Evolutionary conservation across 2,113 vertebrate genomes (phyloP).

Genomic region (Neogobius melanostomus): DNA sequence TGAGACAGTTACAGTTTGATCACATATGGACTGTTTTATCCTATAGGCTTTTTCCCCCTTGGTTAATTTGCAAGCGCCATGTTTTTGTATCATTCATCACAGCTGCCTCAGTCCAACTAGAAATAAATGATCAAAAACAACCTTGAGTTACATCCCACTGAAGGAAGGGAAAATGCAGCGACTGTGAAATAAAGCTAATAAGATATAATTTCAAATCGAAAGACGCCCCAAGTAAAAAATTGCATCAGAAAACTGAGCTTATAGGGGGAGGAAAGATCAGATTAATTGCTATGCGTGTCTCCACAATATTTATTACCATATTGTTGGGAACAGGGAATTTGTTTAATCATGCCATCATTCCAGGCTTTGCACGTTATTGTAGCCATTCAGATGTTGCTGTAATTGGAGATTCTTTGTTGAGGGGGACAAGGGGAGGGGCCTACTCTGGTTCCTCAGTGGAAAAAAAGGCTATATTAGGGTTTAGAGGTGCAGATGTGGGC

Average conservation of each 20-base stretch:
- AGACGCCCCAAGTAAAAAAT: constrained; percentile 24
- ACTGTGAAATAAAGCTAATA: constrained; percentile 30
- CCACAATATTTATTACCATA: not conserved
- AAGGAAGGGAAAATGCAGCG: constrained; percentile 33
- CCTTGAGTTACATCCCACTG: constrained; percentile 33
- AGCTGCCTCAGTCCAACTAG: constrained; percentile 5
- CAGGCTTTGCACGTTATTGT: constrained; percentile 10
- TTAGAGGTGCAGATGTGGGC: constrained; percentile 42
- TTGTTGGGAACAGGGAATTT: not conserved
- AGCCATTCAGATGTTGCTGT: constrained; percentile 22
- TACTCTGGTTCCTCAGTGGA: constrained; percentile 6
- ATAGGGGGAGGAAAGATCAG: constrained; percentile 17
- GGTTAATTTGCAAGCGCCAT: not conserved
- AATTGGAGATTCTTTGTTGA: constrained; percentile 15
- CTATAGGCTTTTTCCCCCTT: not conserved
- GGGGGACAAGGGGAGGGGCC: constrained; percentile 30
- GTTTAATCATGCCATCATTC: not conserved
- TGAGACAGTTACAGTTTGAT: too few relatives aligned
- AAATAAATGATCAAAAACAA: constrained; percentile 37
- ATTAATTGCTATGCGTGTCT: not conserved
- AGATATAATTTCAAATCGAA: constrained; percentile 22
- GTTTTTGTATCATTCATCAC: constrained; percentile 4
- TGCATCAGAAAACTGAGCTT: constrained; percentile 9
- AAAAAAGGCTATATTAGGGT: constrained; percentile 52
- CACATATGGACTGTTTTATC: too few relatives aligned